Evolutionary conservation across 2,113 vertebrate species (phyloP), one percentile per base, ranked within the genome.

Genomic region (Scortum barcoo): DNA sequence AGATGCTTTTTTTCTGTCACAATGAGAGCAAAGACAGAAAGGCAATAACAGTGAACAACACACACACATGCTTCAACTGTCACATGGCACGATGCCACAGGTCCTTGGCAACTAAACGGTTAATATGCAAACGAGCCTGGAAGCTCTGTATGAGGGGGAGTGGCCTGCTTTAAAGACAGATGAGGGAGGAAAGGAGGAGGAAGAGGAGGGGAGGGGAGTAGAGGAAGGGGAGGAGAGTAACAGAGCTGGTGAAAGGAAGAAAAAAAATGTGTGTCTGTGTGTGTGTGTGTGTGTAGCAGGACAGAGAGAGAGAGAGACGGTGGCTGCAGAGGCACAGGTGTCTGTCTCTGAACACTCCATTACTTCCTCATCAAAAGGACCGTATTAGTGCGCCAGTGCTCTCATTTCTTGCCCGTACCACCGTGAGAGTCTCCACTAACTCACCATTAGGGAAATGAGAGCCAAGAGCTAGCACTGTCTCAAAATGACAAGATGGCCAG

Each of bases 41-140:
- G n/a, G 54, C 8, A 61, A 38, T 5, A 76, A 61, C 38, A 54
- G 66, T 48, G 38, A 77, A 68, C 58, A 80, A 82, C 24, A 12
- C 48, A 53, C 48, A 53, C 82, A 92, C 83, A 91, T 74, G 88
- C 78, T 92, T 81, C 70, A 90, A 78, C 76, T 22, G 88, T 91
- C 91, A 91, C 87, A 93, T 92, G 91, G 88, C 87, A 76, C 17
- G 33, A 81, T 80, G 82, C 91, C 72, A 86, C 67, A 83, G 86
- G 82, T 86, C 90, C 81, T 86, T 86, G 91, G 95, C 91, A 91
- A 94, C 90, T 68, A 86, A 95, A 94, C 92, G 67, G 95, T 96
- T 96, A 95, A 96, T 89, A 95, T 96, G 95, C 92, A 95, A 96
- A 96, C 87, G 68, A 80, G 77, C 61, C 63, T 79, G 83, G 86